Base-by-base conservation (phyloP, 2,888 invertebrate species). In the Ormyrus rosae region DNA sequence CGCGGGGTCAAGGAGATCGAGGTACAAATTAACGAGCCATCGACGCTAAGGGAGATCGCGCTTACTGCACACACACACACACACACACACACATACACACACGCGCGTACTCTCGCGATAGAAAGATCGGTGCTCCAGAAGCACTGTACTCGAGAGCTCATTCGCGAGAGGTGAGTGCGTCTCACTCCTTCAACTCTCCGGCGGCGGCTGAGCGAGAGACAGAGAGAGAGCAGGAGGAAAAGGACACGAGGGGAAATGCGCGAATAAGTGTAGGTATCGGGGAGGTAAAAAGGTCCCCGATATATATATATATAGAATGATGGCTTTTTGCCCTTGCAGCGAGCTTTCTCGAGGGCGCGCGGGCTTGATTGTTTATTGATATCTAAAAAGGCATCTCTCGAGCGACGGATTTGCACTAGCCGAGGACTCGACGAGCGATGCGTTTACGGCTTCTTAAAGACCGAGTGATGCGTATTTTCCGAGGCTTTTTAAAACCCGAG, bases 1-100 rank as follows among this genome's bases (percentile, higher is more conserved):
- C 64, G 68, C 72, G 78, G 82, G 80, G 83, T 83, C 82, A 78
- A 84, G 85, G 82, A 34, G 34, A 83, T 82, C 77, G 80, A 81
- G 34, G 81, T 85, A 78, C 73, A 83, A 85, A 85, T 86, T 84
- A 86, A 86, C 82, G 84, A 84, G 83, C 81, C 81, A 83, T 83
- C 81, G 83, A 85, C 82, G 82, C 34, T 84, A 83, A 78, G 34
- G 34, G 82, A 81, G 81, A 83, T 83, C 74, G 34, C 50, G 53
- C 9, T 61, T 13, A 0, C 51, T 64, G 53, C 19, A 55, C 53
- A 48, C 13, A 56, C 48, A 58, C 58, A 68, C 53, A 34, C 6
- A 19, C 45, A 3, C 46, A 46, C 55, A n/a, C 3, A 2, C 4
- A 3, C 6, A n/a, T n/a, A 7, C 6, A 58, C 6, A 58, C 9